These are phyloP conservation scores for Cylloceria caligata DNA, from an alignment of 2,888 invertebrate species.

Conservation along the genomic window DNA sequence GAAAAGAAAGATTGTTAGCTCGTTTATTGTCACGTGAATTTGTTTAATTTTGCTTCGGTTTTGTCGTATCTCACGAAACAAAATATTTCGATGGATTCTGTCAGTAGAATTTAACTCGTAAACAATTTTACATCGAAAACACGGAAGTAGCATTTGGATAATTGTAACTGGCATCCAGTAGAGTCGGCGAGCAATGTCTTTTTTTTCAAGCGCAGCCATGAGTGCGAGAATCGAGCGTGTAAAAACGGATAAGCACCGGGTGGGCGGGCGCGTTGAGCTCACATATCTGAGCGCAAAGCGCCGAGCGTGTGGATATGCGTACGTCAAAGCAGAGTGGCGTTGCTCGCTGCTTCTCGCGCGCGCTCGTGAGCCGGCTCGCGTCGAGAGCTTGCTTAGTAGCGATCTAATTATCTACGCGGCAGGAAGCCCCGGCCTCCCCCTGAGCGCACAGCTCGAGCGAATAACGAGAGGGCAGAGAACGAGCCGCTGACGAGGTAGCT, in stretches of 20 bases:
- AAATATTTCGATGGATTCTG: no score
- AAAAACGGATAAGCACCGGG: conserved; percentile 58
- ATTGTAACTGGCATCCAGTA: conserved; percentile 22
- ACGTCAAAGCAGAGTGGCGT: conserved; percentile 62
- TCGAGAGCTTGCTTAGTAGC: conserved; percentile 83
- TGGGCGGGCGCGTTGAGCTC: conserved; percentile 34
- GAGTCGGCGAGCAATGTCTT: conserved; percentile 10
- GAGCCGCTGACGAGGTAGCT: conserved; percentile 59
- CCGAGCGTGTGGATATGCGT: conserved; percentile 67
- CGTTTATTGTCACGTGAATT: no score
- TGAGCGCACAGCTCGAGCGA: conserved; percentile 74
- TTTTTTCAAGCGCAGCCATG: conserved; percentile 19
- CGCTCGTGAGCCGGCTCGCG: conserved; percentile 71
- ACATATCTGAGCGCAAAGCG: conserved; percentile 42
- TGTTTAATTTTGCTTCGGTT: no score
- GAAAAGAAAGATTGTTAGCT: no score
- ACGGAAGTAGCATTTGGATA: conserved; percentile 38
- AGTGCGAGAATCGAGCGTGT: conserved; percentile 57
- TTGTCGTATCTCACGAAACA: no score
- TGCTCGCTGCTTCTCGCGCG: conserved; percentile 65
- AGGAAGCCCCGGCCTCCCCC: conserved; percentile 82
- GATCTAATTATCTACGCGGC: conserved; percentile 85
- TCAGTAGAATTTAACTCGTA: conserved; percentile 8
- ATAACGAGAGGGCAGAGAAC: conserved; percentile 67
- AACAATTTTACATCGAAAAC: conserved; percentile 14